Percentiles rank a stretch among this genome's conserved stretches.
These are phyloP conservation scores for Catonia carolina DNA, from an alignment of 2,888 invertebrate species.

Conservation along the genomic window DNA sequence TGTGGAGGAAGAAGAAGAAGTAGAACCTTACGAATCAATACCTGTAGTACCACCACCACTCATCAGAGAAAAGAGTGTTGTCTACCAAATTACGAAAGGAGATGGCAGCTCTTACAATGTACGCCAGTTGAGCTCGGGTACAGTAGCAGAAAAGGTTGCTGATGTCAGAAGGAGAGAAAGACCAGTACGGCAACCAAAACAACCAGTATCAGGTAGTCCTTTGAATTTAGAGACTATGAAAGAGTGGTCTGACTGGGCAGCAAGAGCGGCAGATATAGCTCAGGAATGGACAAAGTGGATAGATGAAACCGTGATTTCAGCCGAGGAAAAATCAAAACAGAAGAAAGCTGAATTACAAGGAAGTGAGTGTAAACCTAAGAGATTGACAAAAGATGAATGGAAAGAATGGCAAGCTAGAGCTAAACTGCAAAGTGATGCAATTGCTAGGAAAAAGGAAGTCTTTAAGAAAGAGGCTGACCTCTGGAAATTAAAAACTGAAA, in stretches of 20 bases:
- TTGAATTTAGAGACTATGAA: neutral
- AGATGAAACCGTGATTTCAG: neutral
- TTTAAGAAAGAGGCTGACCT: neutral
- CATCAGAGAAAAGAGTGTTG: neutral
- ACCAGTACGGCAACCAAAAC: neutral
- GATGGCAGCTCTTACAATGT: constrained; percentile 1
- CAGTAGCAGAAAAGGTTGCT: constrained; percentile 1
- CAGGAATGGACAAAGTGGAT: neutral
- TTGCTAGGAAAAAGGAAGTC: neutral
- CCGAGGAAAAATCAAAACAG: neutral
- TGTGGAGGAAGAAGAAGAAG: neutral
- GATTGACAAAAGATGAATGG: constrained; percentile 2
- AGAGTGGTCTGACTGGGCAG: neutral
- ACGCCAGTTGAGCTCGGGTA: neutral
- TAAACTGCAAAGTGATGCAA: neutral
- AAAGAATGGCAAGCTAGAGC: neutral
- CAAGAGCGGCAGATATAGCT: neutral
- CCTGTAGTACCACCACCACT: neutral
- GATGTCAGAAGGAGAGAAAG: neutral
- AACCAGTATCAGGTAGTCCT: neutral
- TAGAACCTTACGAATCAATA: neutral
- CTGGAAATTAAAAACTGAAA: neutral
- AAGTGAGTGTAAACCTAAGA: neutral
- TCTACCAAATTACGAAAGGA: neutral
- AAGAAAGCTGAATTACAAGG: constrained; percentile 4